These are phyloP conservation scores for Monochamus saltuarius DNA, from an alignment of 1,140 invertebrate genomes.

Conservation along the genomic window DNA sequence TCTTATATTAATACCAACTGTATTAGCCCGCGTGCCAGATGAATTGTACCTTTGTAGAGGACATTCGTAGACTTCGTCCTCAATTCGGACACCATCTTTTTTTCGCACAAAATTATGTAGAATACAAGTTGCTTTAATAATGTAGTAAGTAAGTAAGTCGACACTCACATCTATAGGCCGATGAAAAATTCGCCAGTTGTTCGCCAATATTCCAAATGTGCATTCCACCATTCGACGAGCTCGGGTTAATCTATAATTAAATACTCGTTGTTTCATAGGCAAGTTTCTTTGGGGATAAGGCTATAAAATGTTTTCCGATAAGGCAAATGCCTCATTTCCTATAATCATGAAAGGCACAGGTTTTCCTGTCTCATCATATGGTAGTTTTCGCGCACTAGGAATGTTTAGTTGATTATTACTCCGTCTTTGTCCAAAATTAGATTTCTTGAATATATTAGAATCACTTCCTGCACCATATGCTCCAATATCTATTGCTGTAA, in stretches of 20 bases:
- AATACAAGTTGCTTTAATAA: conserved; percentile 1
- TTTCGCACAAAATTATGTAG: not conserved
- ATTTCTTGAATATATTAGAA: conserved; percentile 23
- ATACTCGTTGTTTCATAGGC: not conserved
- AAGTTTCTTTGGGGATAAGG: not conserved
- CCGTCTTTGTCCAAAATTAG: conserved; percentile 12
- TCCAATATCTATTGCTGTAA: conserved; percentile 24
- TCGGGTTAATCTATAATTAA: not conserved
- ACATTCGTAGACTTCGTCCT: not conserved
- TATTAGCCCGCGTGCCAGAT: too few species aligned
- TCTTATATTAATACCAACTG: not conserved
- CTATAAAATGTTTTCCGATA: not conserved
- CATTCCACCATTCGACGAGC: conserved; percentile 9
- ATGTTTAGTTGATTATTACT: conserved; percentile 14
- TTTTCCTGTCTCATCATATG: conserved; percentile 18
- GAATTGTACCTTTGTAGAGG: too few species aligned
- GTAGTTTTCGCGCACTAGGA: conserved; percentile 5
- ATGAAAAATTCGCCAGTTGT: conserved; percentile 11
- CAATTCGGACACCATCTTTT: not conserved
- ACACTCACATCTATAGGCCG: not conserved
- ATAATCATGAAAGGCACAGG: conserved; percentile 32
- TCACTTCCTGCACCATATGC: conserved; percentile 21
- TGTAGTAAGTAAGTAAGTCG: not conserved
- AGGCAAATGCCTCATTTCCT: conserved; percentile 14
- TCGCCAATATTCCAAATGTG: not conserved